Conservation (phyloP, 1,140 invertebrate genomes). For the Musca vetustissima region DNA sequence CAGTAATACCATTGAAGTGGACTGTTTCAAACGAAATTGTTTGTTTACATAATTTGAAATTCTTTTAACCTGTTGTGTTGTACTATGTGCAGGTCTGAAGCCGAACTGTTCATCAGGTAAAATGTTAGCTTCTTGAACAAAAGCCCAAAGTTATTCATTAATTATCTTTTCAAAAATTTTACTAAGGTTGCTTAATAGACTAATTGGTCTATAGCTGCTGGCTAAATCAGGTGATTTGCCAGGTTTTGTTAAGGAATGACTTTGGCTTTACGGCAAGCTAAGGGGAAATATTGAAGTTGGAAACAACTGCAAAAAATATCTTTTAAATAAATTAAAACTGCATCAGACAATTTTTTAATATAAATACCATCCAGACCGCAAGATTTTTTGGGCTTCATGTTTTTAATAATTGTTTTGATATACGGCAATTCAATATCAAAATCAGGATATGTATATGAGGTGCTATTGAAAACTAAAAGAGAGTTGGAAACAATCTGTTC, state of each 20-base stretch:
- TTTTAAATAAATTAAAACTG: slow-evolving; percentile 28
- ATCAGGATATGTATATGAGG: no score
- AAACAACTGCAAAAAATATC: neutral
- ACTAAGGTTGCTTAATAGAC: neutral
- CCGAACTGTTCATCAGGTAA: neutral
- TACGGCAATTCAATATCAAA: no score
- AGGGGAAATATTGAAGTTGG: neutral
- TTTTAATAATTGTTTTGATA: neutral
- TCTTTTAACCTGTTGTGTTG: neutral
- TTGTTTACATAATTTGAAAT: neutral
- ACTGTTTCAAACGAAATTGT: neutral
- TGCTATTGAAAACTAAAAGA: no score
- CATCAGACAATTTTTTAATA: neutral
- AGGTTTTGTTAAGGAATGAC: neutral
- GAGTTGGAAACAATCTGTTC: no score
- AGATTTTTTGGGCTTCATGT: neutral
- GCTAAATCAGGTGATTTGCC: neutral
- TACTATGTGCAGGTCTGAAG: neutral
- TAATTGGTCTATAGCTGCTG: neutral
- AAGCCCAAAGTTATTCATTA: neutral
- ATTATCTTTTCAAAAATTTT: neutral
- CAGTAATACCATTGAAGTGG: neutral
- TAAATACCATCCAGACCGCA: neutral
- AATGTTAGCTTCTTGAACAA: neutral
- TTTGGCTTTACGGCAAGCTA: neutral